phyloP scores from a whole-genome alignment of 2,113 vertebrate genomes.

The Laterallus jamaicensis region DNA sequence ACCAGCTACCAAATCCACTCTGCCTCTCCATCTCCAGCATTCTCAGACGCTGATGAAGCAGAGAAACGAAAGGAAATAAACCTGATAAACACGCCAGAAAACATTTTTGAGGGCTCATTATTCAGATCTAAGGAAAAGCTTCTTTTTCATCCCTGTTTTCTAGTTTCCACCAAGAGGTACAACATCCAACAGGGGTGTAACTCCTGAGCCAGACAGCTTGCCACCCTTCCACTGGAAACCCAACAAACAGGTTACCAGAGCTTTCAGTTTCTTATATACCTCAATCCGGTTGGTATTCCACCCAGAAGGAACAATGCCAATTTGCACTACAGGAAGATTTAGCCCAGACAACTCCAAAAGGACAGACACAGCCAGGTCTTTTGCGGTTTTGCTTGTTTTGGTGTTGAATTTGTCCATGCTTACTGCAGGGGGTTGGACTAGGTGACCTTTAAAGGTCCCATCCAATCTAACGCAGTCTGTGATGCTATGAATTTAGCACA shows the following conservation, averaged over 20 bases:
- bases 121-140: not conserved
- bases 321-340: not conserved
- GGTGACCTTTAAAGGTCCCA: too few species aligned
- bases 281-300: not conserved
- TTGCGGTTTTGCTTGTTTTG: not conserved
- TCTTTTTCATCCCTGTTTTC: not conserved
- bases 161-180: not conserved
- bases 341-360: not conserved
- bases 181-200: not conserved
- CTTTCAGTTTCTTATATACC: not conserved
- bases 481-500: not conserved
- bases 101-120: not conserved
- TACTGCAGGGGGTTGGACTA: too few species aligned
- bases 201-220: not conserved
- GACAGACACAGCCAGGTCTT: not conserved
- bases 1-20: constrained; percentile 29
- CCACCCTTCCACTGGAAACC: not conserved
- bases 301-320: not conserved
- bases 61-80: constrained; percentile 1
- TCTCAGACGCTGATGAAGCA: constrained; percentile 40
- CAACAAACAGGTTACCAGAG: not conserved
- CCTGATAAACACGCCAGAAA: constrained; percentile 20
- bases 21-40: constrained; percentile 25
- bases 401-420: not conserved
- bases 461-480: too few species aligned